phyloP scores from a whole-genome alignment of 2,888 invertebrate genomes.

The Sipha maydis region DNA sequence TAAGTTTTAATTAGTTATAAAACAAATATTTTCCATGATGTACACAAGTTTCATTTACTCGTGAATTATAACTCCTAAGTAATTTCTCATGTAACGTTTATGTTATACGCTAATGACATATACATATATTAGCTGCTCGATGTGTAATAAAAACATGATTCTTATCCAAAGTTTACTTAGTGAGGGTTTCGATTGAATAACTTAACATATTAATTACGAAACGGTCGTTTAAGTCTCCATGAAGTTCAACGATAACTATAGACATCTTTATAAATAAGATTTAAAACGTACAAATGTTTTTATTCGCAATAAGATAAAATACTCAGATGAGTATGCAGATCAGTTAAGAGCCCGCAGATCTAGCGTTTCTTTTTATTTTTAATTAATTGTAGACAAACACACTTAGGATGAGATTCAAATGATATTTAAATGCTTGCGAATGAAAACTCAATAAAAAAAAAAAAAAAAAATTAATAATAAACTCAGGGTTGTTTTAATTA shows the following conservation, averaged over 20 bases:
- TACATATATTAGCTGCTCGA: not conserved
- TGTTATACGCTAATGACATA: too few relatives aligned
- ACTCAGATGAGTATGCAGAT: conserved; percentile 7
- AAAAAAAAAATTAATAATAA: not conserved
- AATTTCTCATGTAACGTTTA: not conserved
- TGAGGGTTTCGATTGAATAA: not conserved
- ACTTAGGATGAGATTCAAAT: not conserved
- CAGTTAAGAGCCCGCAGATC: conserved; percentile 32
- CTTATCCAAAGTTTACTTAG: not conserved
- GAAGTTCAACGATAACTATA: not conserved
- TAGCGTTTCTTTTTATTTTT: not conserved
- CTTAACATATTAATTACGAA: not conserved
- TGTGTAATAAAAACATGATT: not conserved
- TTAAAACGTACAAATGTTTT: not conserved
- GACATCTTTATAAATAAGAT: not conserved
- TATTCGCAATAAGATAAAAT: not conserved
- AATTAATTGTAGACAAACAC: conserved; percentile 6
- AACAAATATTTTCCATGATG: not conserved
- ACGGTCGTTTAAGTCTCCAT: not conserved
- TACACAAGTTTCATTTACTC: not conserved
- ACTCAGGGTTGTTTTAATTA: conserved; percentile 50
- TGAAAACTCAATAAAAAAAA: conserved; percentile 15
- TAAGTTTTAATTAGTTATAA: not conserved
- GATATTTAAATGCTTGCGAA: not conserved
- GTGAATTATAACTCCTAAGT: not conserved